These are phyloP conservation scores for Sus cebifrons DNA, from an alignment of 2,797 vertebrate species.

Conservation along the genomic window DNA sequence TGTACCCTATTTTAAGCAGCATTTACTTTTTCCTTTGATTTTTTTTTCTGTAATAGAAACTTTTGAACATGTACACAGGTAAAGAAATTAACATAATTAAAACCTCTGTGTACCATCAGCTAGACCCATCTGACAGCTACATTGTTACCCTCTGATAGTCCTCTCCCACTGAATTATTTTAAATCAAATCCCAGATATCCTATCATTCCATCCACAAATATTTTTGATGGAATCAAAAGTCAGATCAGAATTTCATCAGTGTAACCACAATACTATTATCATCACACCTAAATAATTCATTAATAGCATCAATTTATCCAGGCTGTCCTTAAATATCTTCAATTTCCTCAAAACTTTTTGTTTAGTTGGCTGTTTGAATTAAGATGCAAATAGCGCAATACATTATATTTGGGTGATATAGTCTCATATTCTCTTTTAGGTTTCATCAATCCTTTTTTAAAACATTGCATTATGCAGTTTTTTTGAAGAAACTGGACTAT, in stretches of 20 bases:
- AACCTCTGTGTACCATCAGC: neutral
- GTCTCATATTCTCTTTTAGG: neutral
- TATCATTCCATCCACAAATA: neutral
- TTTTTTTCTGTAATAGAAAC: neutral
- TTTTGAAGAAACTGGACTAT: neutral
- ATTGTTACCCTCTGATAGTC: neutral
- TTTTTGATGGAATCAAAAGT: neutral
- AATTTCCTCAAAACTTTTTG: neutral
- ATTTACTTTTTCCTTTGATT: neutral
- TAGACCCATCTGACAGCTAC: neutral
- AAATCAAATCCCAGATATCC: neutral
- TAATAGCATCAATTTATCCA: neutral
- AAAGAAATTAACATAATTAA: constrained; percentile 9
- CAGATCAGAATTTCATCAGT: neutral
- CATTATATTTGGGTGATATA: neutral
- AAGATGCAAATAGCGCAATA: neutral
- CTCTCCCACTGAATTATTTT: constrained; percentile 3
- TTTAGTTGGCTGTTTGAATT: constrained; percentile 3
- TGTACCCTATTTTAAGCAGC: constrained; percentile 9
- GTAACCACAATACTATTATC: neutral
- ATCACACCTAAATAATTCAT: neutral
- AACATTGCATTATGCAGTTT: neutral
- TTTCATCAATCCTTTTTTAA: neutral
- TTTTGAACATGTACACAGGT: neutral
- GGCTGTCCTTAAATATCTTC: neutral